Conservation (phyloP, 2,113 vertebrate genomes). For the Excalfactoria chinensis region DNA sequence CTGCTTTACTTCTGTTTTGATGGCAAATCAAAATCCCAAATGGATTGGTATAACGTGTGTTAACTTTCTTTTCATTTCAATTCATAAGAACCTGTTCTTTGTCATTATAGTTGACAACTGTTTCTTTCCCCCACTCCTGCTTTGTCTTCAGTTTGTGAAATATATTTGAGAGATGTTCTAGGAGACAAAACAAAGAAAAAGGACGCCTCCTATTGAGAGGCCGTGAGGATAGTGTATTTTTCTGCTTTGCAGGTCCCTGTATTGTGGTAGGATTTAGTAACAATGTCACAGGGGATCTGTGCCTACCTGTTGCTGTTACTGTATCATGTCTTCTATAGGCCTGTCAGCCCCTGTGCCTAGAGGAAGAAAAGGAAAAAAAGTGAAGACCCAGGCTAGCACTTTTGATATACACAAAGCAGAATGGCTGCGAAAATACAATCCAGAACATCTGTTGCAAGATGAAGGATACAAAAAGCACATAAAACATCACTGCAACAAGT, state of each 20-base stretch:
- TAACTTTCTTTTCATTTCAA: not conserved
- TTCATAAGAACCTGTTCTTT: fast-evolving
- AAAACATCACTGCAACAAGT: slow-evolving; percentile 99
- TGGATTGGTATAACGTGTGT: not conserved
- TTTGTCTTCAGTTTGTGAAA: not conserved
- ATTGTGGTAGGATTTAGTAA: not conserved
- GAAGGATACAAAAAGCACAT: slow-evolving; percentile 99
- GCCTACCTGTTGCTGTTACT: not conserved
- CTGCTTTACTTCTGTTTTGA: not conserved
- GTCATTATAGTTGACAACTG: not conserved
- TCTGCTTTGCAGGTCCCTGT: not conserved
- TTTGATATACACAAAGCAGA: slow-evolving; percentile 99
- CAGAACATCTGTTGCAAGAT: slow-evolving; percentile 95
- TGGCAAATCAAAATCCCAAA: not conserved
- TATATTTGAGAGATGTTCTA: not conserved
- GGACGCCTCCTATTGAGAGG: not conserved
- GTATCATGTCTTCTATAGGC: slow-evolving; percentile 75
- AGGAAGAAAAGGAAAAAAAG: slow-evolving; percentile 97
- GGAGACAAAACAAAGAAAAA: not conserved
- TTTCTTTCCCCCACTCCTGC: not conserved
- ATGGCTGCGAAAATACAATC: slow-evolving; percentile 98
- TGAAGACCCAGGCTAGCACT: slow-evolving; percentile 94
- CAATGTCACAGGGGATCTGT: fast-evolving
- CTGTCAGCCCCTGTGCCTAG: slow-evolving; percentile 96
- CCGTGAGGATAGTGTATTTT: not conserved